Evolutionary conservation across 2,797 vertebrate genomes (phyloP), one percentile per base, ranked within the genome.

Genomic region (Sebastes goodei): DNA sequence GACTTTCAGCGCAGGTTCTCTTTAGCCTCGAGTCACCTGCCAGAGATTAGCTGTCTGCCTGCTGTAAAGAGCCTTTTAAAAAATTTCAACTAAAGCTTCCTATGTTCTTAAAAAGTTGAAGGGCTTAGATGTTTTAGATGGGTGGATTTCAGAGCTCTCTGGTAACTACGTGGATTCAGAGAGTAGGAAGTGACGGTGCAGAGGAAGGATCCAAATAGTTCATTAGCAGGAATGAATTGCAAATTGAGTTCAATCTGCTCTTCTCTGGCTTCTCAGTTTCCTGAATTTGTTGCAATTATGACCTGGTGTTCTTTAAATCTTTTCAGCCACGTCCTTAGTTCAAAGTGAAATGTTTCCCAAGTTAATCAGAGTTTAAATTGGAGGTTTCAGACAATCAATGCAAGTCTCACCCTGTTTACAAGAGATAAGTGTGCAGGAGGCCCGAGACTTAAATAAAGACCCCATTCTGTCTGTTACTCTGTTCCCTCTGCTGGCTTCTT

Each of bases 301-400:
- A 80, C 11, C 62, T 2, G 7, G n/a, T 29, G 29, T 23, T 76
- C 56, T 59, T n/a, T 10, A 65, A 75, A 55, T 70, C 60, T 30
- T 67, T 53, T 64, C 30, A 59, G 59, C 14, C 52, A 27, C 1
- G 0, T 77, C 14, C 32, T 70, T 17, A 8, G 15, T 65, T 82
- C 46, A 85, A 76, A 77, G 68, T 71, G 1, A 80, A 79, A 86
- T 42, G 56, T 81, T 81, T 74, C 72, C 59, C 32, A n/a, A 30
- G 59, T 55, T 67, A 49, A 74, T 74, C 20, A 61, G 42, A 33
- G 30, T 63, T 76, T 74, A 60, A 66, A 80, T 65, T 27, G 35
- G 56, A 79, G 32, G 46, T 76, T 77, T 78, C 65, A 74, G 57
- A 64, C 66, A 70, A 79, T 84, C 80, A 68, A 64, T 73, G 59